These are phyloP conservation scores for Nemoura dubitans DNA, from an alignment of 2,888 invertebrate genomes.

Conservation along the genomic window DNA sequence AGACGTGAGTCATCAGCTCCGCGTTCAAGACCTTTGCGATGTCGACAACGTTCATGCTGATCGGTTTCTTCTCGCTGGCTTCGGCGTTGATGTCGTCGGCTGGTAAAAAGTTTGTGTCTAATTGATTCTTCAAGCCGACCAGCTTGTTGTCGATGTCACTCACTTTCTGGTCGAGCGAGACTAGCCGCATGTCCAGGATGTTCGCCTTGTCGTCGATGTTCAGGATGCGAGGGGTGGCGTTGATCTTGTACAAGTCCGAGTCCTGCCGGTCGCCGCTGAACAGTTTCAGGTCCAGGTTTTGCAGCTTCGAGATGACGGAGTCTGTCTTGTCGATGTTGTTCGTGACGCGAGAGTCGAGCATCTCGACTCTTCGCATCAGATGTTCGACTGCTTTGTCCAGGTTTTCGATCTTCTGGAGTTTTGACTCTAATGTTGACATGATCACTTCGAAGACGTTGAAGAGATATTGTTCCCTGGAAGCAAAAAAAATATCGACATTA, in stretches of 20 bases:
- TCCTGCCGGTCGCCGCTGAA: conserved; percentile 65
- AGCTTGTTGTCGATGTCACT: conserved; percentile 83
- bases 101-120: conserved; percentile 82
- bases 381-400: conserved; percentile 88
- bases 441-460: conserved; percentile 91
- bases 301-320: conserved; percentile 79
- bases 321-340: conserved; percentile 88
- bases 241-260: conserved; percentile 58
- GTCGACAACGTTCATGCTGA: conserved; percentile 83
- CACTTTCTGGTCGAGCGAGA: conserved; percentile 83
- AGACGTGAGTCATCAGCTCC: conserved; percentile 81
- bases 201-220: conserved; percentile 57
- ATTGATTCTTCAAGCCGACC: conserved; percentile 80
- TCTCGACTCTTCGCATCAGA: conserved; percentile 84
- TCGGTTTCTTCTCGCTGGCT: conserved; percentile 86
- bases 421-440: conserved; percentile 86
- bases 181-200: conserved; percentile 71
- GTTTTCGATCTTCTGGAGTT: conserved; percentile 87
- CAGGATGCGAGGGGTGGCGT: conserved; percentile 55
- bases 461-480: conserved; percentile 82
- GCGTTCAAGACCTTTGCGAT: conserved; percentile 84
- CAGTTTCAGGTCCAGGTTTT: conserved; percentile 78
- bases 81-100: conserved; percentile 86
- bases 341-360: conserved; percentile 80
- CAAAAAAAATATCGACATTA: background rate